These are phyloP conservation scores for Charanyca ferruginea DNA, from an alignment of 2,888 invertebrate species.

Conservation along the genomic window DNA sequence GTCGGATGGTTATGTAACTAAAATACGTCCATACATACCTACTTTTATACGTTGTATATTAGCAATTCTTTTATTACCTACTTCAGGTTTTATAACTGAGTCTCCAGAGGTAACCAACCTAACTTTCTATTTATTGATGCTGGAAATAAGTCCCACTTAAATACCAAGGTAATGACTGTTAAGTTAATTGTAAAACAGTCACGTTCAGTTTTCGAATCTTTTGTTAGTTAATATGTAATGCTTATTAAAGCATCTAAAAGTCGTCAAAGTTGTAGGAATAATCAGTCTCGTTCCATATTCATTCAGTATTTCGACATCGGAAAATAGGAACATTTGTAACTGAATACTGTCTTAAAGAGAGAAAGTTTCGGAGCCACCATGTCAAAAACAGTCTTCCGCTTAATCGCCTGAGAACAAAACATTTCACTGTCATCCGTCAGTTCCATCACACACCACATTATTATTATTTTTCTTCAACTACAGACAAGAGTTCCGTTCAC, in stretches of 20 bases:
- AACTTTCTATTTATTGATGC: not conserved
- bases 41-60: not conserved
- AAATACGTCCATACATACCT: not conserved
- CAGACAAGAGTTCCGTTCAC: not conserved
- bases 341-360: not conserved
- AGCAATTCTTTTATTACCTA: conserved; percentile 3
- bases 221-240: not conserved
- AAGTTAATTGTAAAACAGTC: not conserved
- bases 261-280: too few relatives aligned
- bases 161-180: too few relatives aligned
- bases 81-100: conserved; percentile 11
- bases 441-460: not conserved
- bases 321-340: not conserved
- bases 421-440: conserved; percentile 2
- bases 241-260: not conserved
- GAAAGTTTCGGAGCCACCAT: conserved; percentile 3
- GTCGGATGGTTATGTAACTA: conserved; percentile 15
- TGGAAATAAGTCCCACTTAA: not conserved
- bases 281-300: not conserved
- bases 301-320: not conserved
- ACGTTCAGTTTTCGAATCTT: not conserved
- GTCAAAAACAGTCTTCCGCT: not conserved
- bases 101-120: not conserved
- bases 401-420: conserved; percentile 12
- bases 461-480: conserved; percentile 2